Evolutionary conservation across 2,113 vertebrate species (phyloP).

Genomic region (Jacana jacana): DNA sequence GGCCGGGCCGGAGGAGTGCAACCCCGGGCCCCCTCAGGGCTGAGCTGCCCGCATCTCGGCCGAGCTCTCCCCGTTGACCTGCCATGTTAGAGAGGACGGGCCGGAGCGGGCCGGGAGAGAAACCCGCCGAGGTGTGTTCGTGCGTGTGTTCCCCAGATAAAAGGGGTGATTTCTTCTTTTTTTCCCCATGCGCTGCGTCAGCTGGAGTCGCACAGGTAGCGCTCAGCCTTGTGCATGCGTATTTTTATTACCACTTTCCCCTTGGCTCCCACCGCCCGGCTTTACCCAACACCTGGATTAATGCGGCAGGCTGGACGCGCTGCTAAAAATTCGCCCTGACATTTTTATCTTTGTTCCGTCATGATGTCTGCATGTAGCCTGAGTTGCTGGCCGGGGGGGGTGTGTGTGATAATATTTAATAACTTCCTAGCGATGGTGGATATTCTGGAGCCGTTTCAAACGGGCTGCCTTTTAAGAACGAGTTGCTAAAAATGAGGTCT

Average conservation of each 20-base stretch:
- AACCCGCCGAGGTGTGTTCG: no score
- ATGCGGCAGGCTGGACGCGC: neutral
- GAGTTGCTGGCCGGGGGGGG: neutral
- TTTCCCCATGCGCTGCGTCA: neutral
- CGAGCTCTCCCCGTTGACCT: neutral
- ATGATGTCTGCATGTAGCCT: neutral
- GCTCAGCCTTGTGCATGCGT: neutral
- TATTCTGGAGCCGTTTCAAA: conserved; percentile 18
- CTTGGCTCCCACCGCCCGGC: neutral
- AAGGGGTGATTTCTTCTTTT: neutral
- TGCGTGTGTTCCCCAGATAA: neutral
- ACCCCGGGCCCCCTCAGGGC: neutral
- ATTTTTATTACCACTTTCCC: neutral
- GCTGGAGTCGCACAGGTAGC: neutral
- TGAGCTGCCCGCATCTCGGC: neutral
- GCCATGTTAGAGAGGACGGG: neutral
- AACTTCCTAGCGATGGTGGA: conserved; percentile 25
- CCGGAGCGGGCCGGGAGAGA: neutral
- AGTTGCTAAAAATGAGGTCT: conserved; percentile 8
- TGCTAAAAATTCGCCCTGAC: neutral
- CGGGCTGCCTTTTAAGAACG: neutral
- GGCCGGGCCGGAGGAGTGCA: neutral
- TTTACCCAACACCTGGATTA: neutral
- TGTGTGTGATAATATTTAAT: neutral
- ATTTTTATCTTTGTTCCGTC: neutral